Evolutionary conservation across 2,888 invertebrate species (phyloP).

Genomic region (Galerucella nymphaeae): DNA sequence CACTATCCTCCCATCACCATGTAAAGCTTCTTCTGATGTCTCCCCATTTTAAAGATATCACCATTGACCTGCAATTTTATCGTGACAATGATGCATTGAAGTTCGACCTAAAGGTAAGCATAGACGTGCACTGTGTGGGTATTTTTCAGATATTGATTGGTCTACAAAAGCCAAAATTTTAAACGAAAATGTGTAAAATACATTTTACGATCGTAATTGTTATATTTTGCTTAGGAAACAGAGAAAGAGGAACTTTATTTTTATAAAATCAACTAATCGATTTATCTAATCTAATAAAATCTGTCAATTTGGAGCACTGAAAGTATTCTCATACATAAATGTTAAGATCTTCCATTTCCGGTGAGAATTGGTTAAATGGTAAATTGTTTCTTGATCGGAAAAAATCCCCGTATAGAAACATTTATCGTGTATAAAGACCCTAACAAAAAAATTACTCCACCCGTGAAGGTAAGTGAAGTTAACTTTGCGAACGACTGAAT

Average conservation of each 20-base stretch:
- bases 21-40: slow-evolving; percentile 77
- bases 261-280: too few species aligned
- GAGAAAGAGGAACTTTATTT: background rate
- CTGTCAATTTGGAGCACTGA: too few species aligned
- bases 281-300: too few species aligned
- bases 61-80: slow-evolving; percentile 72
- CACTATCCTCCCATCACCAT: slow-evolving; percentile 72
- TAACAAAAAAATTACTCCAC: background rate
- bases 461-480: slow-evolving; percentile 67
- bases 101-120: slow-evolving; percentile 72
- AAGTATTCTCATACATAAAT: too few species aligned
- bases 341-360: too few species aligned
- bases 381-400: too few species aligned
- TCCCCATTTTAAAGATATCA: slow-evolving; percentile 78
- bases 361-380: background rate
- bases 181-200: background rate
- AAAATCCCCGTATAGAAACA: background rate
- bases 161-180: background rate
- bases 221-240: too few species aligned
- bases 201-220: too few species aligned
- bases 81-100: slow-evolving; percentile 77
- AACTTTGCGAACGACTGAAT: slow-evolving; percentile 47
- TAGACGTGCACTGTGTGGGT: background rate
- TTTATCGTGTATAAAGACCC: background rate
- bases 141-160: background rate